These are phyloP conservation scores for Camelus bactrianus DNA, from an alignment of 2,113 vertebrate genomes.

Conservation along the genomic window DNA sequence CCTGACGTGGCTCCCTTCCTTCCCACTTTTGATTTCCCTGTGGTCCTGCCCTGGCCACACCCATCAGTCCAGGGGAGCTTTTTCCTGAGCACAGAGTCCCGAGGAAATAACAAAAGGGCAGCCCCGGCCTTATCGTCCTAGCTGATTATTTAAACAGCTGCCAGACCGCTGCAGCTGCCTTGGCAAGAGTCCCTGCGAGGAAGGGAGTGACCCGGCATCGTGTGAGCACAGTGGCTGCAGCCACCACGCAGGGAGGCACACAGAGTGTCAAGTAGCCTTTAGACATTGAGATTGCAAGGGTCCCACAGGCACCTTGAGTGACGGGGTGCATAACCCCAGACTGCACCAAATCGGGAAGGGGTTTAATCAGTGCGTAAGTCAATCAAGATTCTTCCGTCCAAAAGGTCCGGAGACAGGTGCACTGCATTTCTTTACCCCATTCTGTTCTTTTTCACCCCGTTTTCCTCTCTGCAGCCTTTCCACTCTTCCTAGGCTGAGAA, in stretches of 20 bases:
- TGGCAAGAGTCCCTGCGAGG: conserved; percentile 62
- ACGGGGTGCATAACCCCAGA: neutral
- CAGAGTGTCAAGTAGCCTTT: neutral
- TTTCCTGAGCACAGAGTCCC: conserved; percentile 74
- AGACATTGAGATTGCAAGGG: neutral
- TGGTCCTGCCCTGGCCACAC: conserved; percentile 45
- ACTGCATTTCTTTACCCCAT: neutral
- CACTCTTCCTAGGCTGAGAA: neutral
- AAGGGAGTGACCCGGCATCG: conserved; percentile 39
- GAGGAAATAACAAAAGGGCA: conserved; percentile 73
- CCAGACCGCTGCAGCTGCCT: conserved; percentile 59
- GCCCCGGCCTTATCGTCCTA: conserved; percentile 24
- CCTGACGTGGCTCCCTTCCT: conserved; percentile 72
- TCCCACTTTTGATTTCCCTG: conserved; percentile 71
- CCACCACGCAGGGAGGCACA: neutral
- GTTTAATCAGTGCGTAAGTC: neutral
- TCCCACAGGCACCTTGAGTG: conserved; percentile 7
- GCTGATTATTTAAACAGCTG: conserved; percentile 80
- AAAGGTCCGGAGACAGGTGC: neutral
- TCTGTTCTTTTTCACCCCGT: neutral
- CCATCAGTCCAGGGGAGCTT: conserved; percentile 31
- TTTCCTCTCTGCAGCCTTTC: neutral
- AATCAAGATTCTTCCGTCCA: neutral
- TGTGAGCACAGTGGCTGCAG: neutral
- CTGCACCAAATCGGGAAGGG: neutral